Percentiles rank a stretch among this genome's conserved stretches.
Conservation (phyloP, 2,797 vertebrate genomes). For the Capromys pilorides region DNA sequence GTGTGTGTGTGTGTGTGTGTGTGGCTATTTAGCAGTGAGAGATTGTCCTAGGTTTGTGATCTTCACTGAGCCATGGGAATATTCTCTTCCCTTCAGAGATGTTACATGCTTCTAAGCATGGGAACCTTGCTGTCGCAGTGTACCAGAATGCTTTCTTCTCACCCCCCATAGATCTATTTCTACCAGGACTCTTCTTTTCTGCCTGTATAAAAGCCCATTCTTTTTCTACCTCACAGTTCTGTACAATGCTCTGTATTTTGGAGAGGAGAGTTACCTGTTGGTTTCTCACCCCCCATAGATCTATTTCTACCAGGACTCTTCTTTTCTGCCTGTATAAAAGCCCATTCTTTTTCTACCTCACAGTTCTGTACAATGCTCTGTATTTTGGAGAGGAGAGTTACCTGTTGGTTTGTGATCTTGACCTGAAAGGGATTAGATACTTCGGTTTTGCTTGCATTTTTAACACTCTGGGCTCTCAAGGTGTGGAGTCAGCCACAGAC, state of each 20-base stretch:
- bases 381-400: background rate
- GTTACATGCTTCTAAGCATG: background rate
- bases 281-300: too few relatives aligned
- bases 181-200: background rate
- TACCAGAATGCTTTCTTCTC: background rate
- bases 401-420: background rate
- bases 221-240: background rate
- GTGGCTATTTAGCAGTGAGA: background rate
- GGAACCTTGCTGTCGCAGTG: background rate
- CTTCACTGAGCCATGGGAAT: background rate
- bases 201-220: background rate
- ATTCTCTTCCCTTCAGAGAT: background rate
- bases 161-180: too few relatives aligned
- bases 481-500: background rate
- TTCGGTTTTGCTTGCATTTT: background rate
- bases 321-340: background rate
- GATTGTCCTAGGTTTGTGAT: background rate
- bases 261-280: background rate
- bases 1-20: background rate
- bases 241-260: background rate
- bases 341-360: background rate
- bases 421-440: background rate
- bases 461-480: background rate
- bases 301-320: background rate
- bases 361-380: background rate